phyloP scores from a whole-genome alignment of 2,113 vertebrate genomes.

The Opisthocomus hoazin region DNA sequence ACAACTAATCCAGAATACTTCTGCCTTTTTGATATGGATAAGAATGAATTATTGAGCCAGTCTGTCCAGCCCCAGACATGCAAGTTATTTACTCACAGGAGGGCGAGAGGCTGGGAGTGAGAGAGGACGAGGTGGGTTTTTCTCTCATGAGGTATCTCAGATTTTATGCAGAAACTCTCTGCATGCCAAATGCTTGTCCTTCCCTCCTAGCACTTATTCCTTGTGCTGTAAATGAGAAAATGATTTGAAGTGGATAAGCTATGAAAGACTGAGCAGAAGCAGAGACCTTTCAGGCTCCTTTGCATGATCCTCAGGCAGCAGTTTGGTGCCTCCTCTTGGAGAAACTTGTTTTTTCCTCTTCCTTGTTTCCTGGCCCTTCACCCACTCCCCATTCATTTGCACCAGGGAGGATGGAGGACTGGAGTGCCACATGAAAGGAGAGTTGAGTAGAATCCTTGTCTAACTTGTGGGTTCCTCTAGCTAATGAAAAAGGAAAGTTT shows the following conservation, averaged over 20 bases:
- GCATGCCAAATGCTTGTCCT: background rate
- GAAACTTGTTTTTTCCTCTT: background rate
- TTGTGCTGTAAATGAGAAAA: background rate
- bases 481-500: background rate
- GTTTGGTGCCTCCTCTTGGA: background rate
- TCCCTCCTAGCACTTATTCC: background rate
- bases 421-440: background rate
- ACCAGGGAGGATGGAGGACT: background rate
- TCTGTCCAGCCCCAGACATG: background rate
- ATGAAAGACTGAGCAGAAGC: background rate
- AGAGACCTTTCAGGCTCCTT: background rate
- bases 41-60: background rate
- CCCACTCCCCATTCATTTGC: background rate
- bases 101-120: background rate
- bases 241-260: background rate
- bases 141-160: background rate
- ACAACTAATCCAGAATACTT: background rate
- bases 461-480: background rate
- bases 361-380: background rate
- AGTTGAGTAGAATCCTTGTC: background rate
- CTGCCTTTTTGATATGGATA: background rate
- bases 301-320: background rate
- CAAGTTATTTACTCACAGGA: fast-evolving
- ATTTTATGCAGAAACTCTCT: background rate
- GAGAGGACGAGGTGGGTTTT: background rate